Conservation (phyloP, 1,140 invertebrate genomes). For the Acyrthosiphon pisum region DNA sequence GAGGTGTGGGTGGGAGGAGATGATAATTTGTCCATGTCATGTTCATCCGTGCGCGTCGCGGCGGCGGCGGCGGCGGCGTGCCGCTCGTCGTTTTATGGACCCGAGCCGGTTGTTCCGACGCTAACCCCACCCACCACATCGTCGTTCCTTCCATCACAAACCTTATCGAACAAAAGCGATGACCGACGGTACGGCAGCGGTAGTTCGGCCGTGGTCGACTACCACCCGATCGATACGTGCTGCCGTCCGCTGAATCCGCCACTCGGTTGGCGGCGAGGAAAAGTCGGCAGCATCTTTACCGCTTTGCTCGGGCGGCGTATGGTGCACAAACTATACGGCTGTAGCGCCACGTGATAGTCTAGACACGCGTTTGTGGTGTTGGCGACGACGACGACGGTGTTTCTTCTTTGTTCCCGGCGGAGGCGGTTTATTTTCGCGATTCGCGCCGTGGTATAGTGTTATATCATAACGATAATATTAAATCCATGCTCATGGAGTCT, state of each 20-base stretch:
- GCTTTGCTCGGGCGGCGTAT: background rate
- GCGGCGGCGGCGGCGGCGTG: slow-evolving; percentile 38
- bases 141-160: slow-evolving; percentile 19
- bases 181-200: slow-evolving; percentile 14
- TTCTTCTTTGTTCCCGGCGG: background rate
- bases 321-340: background rate
- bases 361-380: slow-evolving; percentile 5
- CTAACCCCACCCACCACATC: slow-evolving; percentile 18
- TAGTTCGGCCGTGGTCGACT: slow-evolving; percentile 38
- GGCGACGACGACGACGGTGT: background rate
- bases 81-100: background rate
- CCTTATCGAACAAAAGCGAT: slow-evolving; percentile 46
- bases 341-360: slow-evolving; percentile 36
- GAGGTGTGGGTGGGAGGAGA: background rate
- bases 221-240: slow-evolving; percentile 12
- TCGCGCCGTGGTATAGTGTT: background rate
- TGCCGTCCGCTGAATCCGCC: background rate
- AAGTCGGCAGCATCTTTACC: slow-evolving; percentile 20
- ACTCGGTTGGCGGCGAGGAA: background rate
- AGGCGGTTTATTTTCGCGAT: background rate
- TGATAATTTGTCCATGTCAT: slow-evolving; percentile 54
- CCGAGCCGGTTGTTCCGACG: slow-evolving; percentile 50
- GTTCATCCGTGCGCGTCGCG: slow-evolving; percentile 43
- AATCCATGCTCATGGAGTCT: background rate
- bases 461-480: background rate